Percentiles rank a stretch among this genome's conserved stretches.
These are phyloP conservation scores for Drosophila melanica DNA, from an alignment of 1,140 invertebrate species.

Conservation along the genomic window DNA sequence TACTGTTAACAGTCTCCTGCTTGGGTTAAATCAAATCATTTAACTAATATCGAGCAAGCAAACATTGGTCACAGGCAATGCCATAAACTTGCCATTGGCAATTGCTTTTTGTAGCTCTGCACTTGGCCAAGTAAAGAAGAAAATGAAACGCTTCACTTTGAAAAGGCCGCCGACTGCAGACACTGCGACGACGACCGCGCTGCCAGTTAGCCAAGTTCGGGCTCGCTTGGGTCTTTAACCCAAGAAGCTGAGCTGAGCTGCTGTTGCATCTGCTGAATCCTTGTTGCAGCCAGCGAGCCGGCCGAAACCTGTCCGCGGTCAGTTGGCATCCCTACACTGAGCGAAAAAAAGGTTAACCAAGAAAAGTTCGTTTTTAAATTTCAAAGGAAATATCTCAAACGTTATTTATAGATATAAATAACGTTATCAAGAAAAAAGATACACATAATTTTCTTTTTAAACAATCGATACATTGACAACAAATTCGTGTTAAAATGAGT, in stretches of 20 bases:
- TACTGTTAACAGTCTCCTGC: neutral
- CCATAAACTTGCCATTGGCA: conserved; percentile 24
- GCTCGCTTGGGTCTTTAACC: conserved; percentile 62
- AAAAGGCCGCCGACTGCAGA: conserved; percentile 70
- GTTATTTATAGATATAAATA: no score
- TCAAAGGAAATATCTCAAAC: no score
- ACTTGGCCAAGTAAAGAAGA: neutral
- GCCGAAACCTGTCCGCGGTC: conserved; percentile 51
- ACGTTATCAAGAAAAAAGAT: no score
- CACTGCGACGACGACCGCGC: conserved; percentile 58
- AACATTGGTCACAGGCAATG: neutral
- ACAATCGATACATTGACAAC: no score
- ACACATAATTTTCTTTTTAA: no score
- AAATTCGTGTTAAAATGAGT: no score
- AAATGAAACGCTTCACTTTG: conserved; percentile 51
- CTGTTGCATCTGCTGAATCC: conserved; percentile 45
- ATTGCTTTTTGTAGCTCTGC: neutral
- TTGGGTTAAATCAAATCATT: conserved; percentile 10
- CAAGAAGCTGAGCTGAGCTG: conserved; percentile 18
- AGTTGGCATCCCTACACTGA: conserved; percentile 5
- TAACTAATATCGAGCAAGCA: neutral
- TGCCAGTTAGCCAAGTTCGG: conserved; percentile 26
- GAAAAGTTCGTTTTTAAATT: no score
- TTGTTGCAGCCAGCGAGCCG: conserved; percentile 29
- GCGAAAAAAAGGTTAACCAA: no score